A percentile compares a stretch with the other conserved stretches of the same genome.
Conservation (phyloP, 1,140 invertebrate genomes). For the Planococcus citri region DNA sequence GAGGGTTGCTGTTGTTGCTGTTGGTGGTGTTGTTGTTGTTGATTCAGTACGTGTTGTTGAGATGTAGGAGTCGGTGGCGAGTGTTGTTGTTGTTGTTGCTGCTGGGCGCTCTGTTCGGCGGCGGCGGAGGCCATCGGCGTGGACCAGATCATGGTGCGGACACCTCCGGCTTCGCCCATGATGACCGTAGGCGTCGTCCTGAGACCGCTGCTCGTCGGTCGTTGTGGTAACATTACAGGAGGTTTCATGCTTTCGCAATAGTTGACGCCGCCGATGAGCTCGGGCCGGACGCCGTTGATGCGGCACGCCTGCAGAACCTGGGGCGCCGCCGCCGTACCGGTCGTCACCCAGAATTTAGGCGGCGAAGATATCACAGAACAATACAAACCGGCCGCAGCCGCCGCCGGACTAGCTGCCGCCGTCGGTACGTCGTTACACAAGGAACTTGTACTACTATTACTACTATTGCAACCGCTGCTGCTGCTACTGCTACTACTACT, state of each 20-base stretch:
- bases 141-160: slow-evolving; percentile 83
- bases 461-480: slow-evolving; percentile 15
- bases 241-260: slow-evolving; percentile 42
- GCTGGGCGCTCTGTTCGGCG: too few species aligned
- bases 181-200: slow-evolving; percentile 62
- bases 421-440: slow-evolving; percentile 22
- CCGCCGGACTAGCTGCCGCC: slow-evolving; percentile 24
- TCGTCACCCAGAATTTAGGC: slow-evolving; percentile 25
- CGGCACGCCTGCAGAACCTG: slow-evolving; percentile 24
- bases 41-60: slow-evolving; percentile 24
- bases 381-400: slow-evolving; percentile 4
- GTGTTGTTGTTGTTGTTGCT: slow-evolving; percentile 30
- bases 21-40: slow-evolving; percentile 28
- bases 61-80: slow-evolving; percentile 27
- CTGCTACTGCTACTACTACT: slow-evolving; percentile 10
- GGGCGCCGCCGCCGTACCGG: slow-evolving; percentile 24
- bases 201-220: slow-evolving; percentile 32
- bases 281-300: slow-evolving; percentile 46
- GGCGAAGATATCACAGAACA: slow-evolving; percentile 21
- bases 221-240: slow-evolving; percentile 42
- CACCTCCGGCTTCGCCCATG: slow-evolving; percentile 80
- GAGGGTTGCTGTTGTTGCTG: slow-evolving; percentile 29
- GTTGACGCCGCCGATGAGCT: slow-evolving; percentile 51
- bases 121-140: slow-evolving; percentile 38
- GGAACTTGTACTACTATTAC: slow-evolving; percentile 21